Evolutionary conservation across 2,888 invertebrate species (phyloP).

Genomic region (Lasioglossum zephyrum): DNA sequence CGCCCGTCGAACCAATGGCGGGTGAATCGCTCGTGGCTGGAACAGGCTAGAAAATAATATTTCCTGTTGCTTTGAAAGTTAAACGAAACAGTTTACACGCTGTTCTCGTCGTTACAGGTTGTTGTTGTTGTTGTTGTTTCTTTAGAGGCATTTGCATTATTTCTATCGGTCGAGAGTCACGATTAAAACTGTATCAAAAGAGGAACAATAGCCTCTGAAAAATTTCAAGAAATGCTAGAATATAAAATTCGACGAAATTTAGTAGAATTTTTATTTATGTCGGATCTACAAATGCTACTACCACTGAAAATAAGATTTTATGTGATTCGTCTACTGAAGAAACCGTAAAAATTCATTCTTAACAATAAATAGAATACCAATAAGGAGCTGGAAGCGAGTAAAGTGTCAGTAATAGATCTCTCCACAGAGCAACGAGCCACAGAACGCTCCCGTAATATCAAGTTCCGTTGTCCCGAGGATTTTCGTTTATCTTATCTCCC

Average conservation of each 20-base stretch:
- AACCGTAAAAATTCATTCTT: not conserved
- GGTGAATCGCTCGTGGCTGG: not conserved
- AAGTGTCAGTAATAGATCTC: not conserved
- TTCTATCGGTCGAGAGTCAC: too few species aligned
- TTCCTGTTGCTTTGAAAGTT: not conserved
- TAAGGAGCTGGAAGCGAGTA: not conserved
- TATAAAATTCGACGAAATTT: too few species aligned
- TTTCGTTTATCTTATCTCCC: slow-evolving; percentile 8
- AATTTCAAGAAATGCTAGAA: too few species aligned
- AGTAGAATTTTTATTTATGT: too few species aligned
- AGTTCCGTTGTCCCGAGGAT: not conserved
- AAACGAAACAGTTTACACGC: not conserved
- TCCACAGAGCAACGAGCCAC: not conserved
- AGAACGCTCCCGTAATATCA: not conserved
- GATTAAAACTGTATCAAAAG: too few species aligned
- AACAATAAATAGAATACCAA: not conserved
- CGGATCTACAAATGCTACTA: too few species aligned
- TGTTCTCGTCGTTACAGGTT: too few species aligned
- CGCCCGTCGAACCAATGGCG: not conserved
- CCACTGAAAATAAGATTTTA: too few species aligned
- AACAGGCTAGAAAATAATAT: not conserved
- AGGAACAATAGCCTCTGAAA: too few species aligned
- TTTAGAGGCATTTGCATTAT: too few species aligned
- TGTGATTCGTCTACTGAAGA: not conserved
- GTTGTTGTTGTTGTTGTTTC: too few species aligned